These are phyloP conservation scores for Sogatella furcifera DNA, from an alignment of 1,140 invertebrate species.

Conservation along the genomic window DNA sequence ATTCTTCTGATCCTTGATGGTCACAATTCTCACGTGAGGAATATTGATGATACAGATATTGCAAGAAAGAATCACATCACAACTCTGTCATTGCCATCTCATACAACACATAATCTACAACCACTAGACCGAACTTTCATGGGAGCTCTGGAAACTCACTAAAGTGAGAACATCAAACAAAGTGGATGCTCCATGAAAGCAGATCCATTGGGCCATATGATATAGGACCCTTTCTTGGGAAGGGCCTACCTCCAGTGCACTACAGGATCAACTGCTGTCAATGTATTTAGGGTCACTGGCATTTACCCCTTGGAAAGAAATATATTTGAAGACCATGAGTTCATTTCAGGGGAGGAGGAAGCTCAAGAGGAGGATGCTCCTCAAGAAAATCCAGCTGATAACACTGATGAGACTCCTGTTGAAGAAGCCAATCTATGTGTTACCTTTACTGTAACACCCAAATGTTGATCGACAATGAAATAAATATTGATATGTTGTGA, in stretches of 20 bases:
- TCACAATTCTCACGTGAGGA: conserved; percentile 24
- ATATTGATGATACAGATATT: conserved; percentile 26
- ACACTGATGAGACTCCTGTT: not conserved
- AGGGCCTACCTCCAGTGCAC: conserved; percentile 22
- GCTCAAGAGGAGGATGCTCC: not conserved
- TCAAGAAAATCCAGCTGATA: not conserved
- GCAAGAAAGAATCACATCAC: conserved; percentile 22
- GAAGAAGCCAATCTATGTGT: not conserved
- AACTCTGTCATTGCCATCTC: conserved; percentile 27
- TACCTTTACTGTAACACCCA: not conserved
- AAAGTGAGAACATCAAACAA: conserved; percentile 27
- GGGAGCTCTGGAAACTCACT: conserved; percentile 19
- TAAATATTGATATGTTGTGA: too few species aligned
- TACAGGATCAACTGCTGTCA: conserved; percentile 27
- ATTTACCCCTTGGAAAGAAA: conserved; percentile 26
- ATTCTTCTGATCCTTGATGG: conserved; percentile 25
- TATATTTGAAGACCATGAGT: conserved; percentile 25
- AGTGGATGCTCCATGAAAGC: conserved; percentile 32
- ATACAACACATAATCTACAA: conserved; percentile 26
- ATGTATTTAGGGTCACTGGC: conserved; percentile 27
- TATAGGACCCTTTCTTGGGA: conserved; percentile 23
- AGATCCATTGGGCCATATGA: conserved; percentile 25
- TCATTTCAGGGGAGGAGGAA: conserved; percentile 15
- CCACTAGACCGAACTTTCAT: conserved; percentile 29
- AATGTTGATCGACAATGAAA: not conserved